These are phyloP conservation scores for Empis stercorea DNA, from an alignment of 2,888 invertebrate species.

Conservation along the genomic window DNA sequence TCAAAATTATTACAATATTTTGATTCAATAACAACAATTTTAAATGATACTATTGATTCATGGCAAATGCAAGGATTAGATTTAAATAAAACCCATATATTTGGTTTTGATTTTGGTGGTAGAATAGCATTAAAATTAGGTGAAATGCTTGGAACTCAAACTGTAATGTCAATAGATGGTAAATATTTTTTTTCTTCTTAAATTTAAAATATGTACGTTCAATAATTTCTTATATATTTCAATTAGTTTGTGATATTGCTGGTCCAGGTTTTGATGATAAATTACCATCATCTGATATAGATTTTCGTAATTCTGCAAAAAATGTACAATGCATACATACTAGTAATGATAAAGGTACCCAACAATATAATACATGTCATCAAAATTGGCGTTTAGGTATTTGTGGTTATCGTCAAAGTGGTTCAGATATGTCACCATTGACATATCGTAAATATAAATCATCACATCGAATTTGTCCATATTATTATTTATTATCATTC, in stretches of 20 bases:
- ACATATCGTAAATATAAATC: conserved; percentile 1
- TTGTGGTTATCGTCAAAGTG: conserved; percentile 28
- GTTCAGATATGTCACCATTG: conserved; percentile 24
- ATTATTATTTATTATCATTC: conserved; percentile 31
- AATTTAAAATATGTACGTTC: no score
- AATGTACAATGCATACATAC: conserved; percentile 32
- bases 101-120: conserved; percentile 34
- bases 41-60: conserved; percentile 20
- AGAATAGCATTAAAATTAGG: conserved; percentile 29
- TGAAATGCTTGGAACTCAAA: conserved; percentile 17
- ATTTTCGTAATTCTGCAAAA: conserved; percentile 27
- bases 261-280: conserved; percentile 32
- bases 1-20: conserved; percentile 25
- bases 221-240: background rate
- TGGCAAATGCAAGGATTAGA: conserved; percentile 23
- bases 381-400: conserved; percentile 30
- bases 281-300: conserved; percentile 16
- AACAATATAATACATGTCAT: conserved; percentile 25
- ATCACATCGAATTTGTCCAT: conserved; percentile 29
- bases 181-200: conserved; percentile 3
- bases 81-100: conserved; percentile 24
- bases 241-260: conserved; percentile 32
- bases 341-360: conserved; percentile 30
- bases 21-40: conserved; percentile 19
- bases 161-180: conserved; percentile 30